These are phyloP conservation scores for Salarias fasciatus DNA, from an alignment of 2,797 vertebrate genomes.

Conservation along the genomic window DNA sequence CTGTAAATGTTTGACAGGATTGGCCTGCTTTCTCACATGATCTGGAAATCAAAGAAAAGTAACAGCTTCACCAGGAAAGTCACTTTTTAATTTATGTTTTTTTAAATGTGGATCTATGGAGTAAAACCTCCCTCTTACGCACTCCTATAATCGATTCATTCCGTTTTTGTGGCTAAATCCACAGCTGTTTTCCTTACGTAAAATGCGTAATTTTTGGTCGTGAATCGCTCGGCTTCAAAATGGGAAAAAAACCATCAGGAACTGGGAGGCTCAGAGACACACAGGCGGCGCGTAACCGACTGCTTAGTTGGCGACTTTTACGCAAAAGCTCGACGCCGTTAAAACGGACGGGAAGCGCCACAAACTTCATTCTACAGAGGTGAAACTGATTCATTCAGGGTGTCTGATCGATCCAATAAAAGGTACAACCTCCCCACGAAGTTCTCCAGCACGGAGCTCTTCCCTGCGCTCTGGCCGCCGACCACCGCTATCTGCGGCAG, in stretches of 20 bases:
- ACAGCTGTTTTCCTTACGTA: constrained; percentile 42
- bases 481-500: constrained; percentile 97
- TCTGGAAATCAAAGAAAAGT: too few species aligned
- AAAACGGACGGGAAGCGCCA: background rate
- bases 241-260: constrained; percentile 43
- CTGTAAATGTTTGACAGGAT: constrained; percentile 68
- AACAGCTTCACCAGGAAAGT: too few species aligned
- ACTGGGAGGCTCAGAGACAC: constrained; percentile 50
- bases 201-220: constrained; percentile 34
- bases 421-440: constrained; percentile 92
- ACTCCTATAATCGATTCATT: too few species aligned
- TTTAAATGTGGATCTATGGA: too few species aligned
- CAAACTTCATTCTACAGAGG: background rate
- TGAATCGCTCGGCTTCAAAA: constrained; percentile 58
- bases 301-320: constrained; percentile 64
- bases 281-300: constrained; percentile 32
- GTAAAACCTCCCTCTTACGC: too few species aligned
- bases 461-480: constrained; percentile 96
- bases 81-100: background rate
- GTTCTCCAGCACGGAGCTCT: constrained; percentile 96
- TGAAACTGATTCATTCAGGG: background rate
- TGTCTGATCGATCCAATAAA: constrained; percentile 4
- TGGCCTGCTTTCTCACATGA: too few species aligned
- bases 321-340: constrained; percentile 11
- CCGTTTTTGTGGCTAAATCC: background rate